Base-by-base conservation (phyloP, 2,888 invertebrate genomes). In the Aethes cnicana region DNA sequence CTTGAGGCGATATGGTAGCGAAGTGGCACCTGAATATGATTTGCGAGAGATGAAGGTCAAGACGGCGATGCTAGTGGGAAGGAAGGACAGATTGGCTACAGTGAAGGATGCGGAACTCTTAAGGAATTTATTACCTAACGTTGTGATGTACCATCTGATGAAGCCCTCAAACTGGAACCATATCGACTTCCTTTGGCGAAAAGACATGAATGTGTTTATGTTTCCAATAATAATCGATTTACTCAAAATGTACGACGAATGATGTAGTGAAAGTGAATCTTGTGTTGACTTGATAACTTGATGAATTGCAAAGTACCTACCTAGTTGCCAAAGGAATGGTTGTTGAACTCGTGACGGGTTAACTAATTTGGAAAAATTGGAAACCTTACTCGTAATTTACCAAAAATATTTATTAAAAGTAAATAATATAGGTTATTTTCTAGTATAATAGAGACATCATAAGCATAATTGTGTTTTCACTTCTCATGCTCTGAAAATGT, bases 41-140 rank as follows among this genome's bases (percentile, higher is more conserved):
- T 53, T 76, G 41, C 37, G 46, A 2, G 63, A 63, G 11, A 63
- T 72, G 0, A 60, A 58, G 0, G 66, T 68, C 57, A 68, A 57
- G 7, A 47, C 55, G 2, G 37, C 48, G 9, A 41, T 57, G 18
- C 33, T 54, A 43, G 32, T 53, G 43, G 44, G 55, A 28, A 42
- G 33, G 25, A 43, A 36, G 26, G 59, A 59, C 26, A n/a, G 3
- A 18, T 9, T 57, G 7, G 41, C 55, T 1, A 30, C 33, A 35
- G 46, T 49, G 4, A 25, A 41, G 25, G 55, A 57, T 37, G 52
- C 58, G 14, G 47, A 49, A 41, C 37, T 48, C 16, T 16, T 58
- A 16, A 23, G 18, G 17, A 9, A 33, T 14, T 28, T 35, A 16
- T 44, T 56, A 3, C 39, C 47, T 7, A 48, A 48, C 17, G 42